phyloP scores from a whole-genome alignment of 1,140 invertebrate species.

The Zelostemma sp. region DNA sequence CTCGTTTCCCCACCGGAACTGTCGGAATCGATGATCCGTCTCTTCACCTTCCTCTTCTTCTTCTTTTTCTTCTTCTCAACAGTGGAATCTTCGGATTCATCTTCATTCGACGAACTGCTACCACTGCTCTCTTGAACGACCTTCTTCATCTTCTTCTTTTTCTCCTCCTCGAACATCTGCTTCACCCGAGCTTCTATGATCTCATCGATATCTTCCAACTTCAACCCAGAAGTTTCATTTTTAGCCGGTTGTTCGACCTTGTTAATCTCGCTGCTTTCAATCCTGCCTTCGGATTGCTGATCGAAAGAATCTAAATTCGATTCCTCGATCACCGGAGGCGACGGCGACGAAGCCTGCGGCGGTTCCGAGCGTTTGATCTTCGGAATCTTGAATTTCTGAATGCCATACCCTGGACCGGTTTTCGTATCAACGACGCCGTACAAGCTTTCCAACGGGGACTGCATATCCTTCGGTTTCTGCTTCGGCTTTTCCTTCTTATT shows the following conservation, averaged over 20 bases:
- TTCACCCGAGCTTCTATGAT: constrained; percentile 13
- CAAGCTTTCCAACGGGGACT: constrained; percentile 72
- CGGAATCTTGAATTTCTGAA: constrained; percentile 77
- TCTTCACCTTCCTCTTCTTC: constrained; percentile 51
- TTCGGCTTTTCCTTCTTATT: constrained; percentile 9
- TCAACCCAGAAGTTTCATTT: too few species aligned
- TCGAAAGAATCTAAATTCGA: too few species aligned
- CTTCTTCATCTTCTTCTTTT: constrained; percentile 20
- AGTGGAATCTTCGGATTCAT: constrained; percentile 16
- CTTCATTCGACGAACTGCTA: constrained; percentile 14
- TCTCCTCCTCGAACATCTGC: constrained; percentile 18
- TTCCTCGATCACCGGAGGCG: constrained; percentile 11
- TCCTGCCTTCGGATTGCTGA: too few species aligned
- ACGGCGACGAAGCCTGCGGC: constrained; percentile 29
- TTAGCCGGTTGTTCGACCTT: too few species aligned
- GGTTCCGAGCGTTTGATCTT: constrained; percentile 70
- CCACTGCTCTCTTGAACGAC: background rate
- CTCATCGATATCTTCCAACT: background rate
- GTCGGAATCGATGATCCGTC: constrained; percentile 55
- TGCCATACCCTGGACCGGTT: constrained; percentile 69
- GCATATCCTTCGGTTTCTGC: constrained; percentile 37
- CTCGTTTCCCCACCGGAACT: constrained; percentile 58
- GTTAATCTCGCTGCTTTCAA: too few species aligned
- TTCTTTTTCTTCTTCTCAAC: constrained; percentile 27
- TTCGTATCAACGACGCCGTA: constrained; percentile 68